Percentiles rank a stretch among this genome's conserved stretches.
These are phyloP conservation scores for Euwallacea similis DNA, from an alignment of 1,140 invertebrate species.

Conservation along the genomic window DNA sequence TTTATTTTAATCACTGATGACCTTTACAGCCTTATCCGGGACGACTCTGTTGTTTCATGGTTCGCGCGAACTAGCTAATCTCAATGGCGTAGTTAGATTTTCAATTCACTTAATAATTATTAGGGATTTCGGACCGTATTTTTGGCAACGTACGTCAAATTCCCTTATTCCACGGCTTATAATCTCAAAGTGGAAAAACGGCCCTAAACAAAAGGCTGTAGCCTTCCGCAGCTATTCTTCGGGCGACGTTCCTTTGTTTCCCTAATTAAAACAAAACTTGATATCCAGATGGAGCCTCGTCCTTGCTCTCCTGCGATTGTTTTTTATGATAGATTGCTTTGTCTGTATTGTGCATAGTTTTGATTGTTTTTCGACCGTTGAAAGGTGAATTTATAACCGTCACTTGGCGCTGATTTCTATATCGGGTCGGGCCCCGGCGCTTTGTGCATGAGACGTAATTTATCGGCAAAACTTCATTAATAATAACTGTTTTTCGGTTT, in stretches of 20 bases:
- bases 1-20: no score
- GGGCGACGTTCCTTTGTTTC: slow-evolving; percentile 45
- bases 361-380: slow-evolving; percentile 51
- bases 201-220: background rate
- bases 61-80: no score
- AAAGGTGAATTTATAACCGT: slow-evolving; percentile 53
- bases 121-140: no score
- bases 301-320: slow-evolving; percentile 46
- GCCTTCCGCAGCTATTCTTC: slow-evolving; percentile 16
- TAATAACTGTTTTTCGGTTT: slow-evolving; percentile 32
- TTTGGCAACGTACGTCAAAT: no score
- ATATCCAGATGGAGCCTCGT: slow-evolving; percentile 49
- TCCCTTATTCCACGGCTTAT: no score
- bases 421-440: slow-evolving; percentile 27
- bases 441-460: slow-evolving; percentile 31
- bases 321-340: slow-evolving; percentile 54
- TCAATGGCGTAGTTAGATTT: no score
- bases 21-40: no score
- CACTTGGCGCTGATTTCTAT: slow-evolving; percentile 50
- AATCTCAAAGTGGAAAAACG: no score
- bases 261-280: slow-evolving; percentile 55
- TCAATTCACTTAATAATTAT: no score
- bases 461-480: slow-evolving; percentile 37
- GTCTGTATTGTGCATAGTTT: slow-evolving; percentile 53
- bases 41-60: no score